phyloP scores from a whole-genome alignment of 2,888 invertebrate species.

The Drosophila quinaria region DNA sequence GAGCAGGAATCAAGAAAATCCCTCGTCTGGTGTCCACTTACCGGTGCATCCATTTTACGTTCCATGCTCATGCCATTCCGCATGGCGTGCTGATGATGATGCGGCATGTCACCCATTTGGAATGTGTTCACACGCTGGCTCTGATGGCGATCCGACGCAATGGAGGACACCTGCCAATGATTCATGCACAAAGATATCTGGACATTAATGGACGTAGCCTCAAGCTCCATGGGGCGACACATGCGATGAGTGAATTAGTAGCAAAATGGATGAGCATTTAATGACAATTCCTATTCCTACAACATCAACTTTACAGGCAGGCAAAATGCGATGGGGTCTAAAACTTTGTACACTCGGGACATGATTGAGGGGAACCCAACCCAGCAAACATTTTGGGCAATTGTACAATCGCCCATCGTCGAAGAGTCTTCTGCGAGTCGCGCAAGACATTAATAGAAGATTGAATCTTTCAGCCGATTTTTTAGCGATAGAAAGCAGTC shows the following conservation, averaged over 20 bases:
- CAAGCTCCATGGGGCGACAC: slow-evolving; percentile 21
- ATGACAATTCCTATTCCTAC: slow-evolving; percentile 42
- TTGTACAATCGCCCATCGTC: too few species aligned
- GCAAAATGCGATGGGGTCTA: slow-evolving; percentile 55
- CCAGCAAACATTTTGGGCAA: too few species aligned
- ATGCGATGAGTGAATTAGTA: slow-evolving; percentile 78
- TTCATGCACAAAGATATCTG: slow-evolving; percentile 85
- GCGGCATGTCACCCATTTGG: slow-evolving; percentile 93
- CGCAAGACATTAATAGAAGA: too few species aligned
- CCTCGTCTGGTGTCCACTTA: slow-evolving; percentile 85
- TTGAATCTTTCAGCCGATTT: too few species aligned
- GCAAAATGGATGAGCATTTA: slow-evolving; percentile 75
- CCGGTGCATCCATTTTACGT: slow-evolving; percentile 92
- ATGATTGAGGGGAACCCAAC: slow-evolving; percentile 45
- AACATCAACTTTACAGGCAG: slow-evolving; percentile 57
- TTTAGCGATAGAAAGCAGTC: too few species aligned
- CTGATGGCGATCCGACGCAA: slow-evolving; percentile 91
- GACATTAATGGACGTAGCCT: slow-evolving; percentile 75
- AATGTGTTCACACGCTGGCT: slow-evolving; percentile 92
- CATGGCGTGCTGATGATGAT: slow-evolving; percentile 85
- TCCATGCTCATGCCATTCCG: slow-evolving; percentile 89
- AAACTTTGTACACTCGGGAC: slow-evolving; percentile 44
- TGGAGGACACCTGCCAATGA: slow-evolving; percentile 89
- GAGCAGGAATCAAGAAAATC: slow-evolving; percentile 49
- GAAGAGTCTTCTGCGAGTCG: too few species aligned